Evolutionary conservation across 2,888 invertebrate species (phyloP), one percentile per base, ranked within the genome.

Genomic region (Nebria salina): DNA sequence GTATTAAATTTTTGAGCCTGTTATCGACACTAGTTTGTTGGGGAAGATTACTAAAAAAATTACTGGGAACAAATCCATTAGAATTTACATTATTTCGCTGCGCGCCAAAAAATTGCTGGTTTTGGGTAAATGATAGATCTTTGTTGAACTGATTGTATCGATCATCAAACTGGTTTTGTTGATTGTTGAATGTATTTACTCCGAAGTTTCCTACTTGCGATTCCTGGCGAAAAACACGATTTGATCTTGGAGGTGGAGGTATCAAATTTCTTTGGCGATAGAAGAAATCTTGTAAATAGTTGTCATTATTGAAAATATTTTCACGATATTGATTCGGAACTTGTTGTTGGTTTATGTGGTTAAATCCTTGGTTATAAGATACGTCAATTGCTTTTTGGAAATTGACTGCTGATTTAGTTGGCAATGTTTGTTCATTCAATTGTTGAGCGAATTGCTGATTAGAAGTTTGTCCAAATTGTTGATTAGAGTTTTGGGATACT

Each of bases 1-100:
- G 91, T 20, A 94, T 87, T 72, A 94, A 88, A 84, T 92, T 92
- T 85, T 93, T 93, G 73, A 94, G 89, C 85, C 94, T 93, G 54
- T 90, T 87, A 88, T 91, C 85, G 90, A 87, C 87, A 88, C 84
- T 86, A 87, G 84, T 85, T 13, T 83, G 84, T 64, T 84, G 82
- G 41, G 72, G 77, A 34, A 88, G 87, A 82, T 88, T 34, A 64
- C 54, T 70, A 15, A 74, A 78, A 43, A 74, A 74, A 13, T 78
- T 73, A 88, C 85, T 88, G 86, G 83, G 87, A 82, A 87, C 83
- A 81, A 83, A 83, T 75, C 82, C 81, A 80, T 85, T 83, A 72
- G 83, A 83, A 82, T 82, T 83, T 76, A 83, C 84, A 82, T 82
- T 83, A 43, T 81, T 42, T 81, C 15, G 65, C 54, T 75, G 75